Evolutionary conservation across 2,113 vertebrate genomes (phyloP).

Genomic region (Paralichthys olivaceus): DNA sequence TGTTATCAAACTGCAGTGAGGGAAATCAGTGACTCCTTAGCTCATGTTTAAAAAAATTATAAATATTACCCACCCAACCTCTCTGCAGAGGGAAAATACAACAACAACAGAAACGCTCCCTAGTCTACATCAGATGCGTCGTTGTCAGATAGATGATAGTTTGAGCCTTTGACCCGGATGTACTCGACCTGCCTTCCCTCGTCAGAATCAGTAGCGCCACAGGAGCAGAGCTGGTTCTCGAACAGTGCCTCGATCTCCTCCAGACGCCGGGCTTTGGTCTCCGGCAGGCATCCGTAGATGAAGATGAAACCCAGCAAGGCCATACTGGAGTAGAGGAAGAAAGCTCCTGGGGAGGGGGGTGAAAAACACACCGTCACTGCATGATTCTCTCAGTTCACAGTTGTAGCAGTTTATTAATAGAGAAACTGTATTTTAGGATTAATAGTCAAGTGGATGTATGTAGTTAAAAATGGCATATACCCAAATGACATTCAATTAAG

Average conservation of each 20-base stretch:
- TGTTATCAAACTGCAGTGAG: background rate
- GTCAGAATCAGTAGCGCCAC: slow-evolving; percentile 92
- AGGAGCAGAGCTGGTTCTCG: slow-evolving; percentile 93
- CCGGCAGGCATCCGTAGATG: slow-evolving; percentile 94
- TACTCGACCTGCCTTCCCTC: slow-evolving; percentile 97
- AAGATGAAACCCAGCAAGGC: slow-evolving; percentile 91
- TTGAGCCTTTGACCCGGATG: slow-evolving; percentile 98
- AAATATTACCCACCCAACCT: slow-evolving; percentile 1
- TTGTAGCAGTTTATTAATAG: no score
- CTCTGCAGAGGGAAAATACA: background rate
- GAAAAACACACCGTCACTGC: slow-evolving; percentile 45
- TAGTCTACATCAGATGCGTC: slow-evolving; percentile 97
- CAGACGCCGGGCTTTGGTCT: slow-evolving; percentile 94
- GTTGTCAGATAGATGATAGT: slow-evolving; percentile 99
- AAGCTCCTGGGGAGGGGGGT: slow-evolving; percentile 85
- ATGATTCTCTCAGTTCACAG: no score
- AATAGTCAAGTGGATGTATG: no score
- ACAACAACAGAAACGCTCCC: slow-evolving; percentile 8
- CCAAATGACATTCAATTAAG: background rate
- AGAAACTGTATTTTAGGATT: no score
- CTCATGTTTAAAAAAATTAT: background rate
- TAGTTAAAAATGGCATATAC: no score
- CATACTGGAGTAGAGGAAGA: slow-evolving; percentile 95
- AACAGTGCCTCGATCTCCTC: slow-evolving; percentile 98
- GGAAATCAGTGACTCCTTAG: background rate